Evolutionary conservation across 2,113 vertebrate species (phyloP).

Genomic region (Phycodurus eques): DNA sequence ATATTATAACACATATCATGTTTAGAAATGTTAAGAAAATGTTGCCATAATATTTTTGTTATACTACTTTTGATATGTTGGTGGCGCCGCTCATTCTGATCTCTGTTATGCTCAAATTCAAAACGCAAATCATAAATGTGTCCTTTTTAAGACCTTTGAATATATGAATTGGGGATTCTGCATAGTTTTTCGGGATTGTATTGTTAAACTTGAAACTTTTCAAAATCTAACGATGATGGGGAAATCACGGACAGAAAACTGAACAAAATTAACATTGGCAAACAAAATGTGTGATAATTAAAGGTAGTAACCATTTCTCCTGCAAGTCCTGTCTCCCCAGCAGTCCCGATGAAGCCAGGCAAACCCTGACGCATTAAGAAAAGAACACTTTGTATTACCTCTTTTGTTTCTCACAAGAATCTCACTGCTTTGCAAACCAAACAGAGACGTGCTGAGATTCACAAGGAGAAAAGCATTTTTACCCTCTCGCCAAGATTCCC

Average conservation of each 20-base stretch:
- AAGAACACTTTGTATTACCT: slow-evolving; percentile 19
- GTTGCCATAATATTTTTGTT: too few relatives aligned
- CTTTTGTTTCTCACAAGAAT: slow-evolving; percentile 12
- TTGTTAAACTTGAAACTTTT: too few relatives aligned
- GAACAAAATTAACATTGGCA: neutral
- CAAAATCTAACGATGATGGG: too few relatives aligned
- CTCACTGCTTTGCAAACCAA: neutral
- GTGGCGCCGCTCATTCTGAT: too few relatives aligned
- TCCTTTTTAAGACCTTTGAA: too few relatives aligned
- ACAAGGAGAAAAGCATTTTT: slow-evolving; percentile 52
- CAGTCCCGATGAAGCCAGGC: slow-evolving; percentile 83
- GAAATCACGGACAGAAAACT: neutral
- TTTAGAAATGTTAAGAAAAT: too few relatives aligned
- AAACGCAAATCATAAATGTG: too few relatives aligned
- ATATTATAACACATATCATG: too few relatives aligned
- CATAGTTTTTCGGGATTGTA: too few relatives aligned
- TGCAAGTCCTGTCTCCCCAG: slow-evolving; percentile 81
- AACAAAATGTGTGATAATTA: neutral
- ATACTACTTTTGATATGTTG: too few relatives aligned
- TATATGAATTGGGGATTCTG: too few relatives aligned
- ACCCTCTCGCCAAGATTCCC: slow-evolving; percentile 93
- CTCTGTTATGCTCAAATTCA: too few relatives aligned
- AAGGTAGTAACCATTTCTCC: slow-evolving; percentile 87
- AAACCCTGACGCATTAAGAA: slow-evolving; percentile 74
- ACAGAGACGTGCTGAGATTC: slow-evolving; percentile 17